A percentile compares a stretch with the other conserved stretches of the same genome.
phyloP scores from a whole-genome alignment of 2,888 invertebrate species.

The Trissolcus brochymenae region DNA sequence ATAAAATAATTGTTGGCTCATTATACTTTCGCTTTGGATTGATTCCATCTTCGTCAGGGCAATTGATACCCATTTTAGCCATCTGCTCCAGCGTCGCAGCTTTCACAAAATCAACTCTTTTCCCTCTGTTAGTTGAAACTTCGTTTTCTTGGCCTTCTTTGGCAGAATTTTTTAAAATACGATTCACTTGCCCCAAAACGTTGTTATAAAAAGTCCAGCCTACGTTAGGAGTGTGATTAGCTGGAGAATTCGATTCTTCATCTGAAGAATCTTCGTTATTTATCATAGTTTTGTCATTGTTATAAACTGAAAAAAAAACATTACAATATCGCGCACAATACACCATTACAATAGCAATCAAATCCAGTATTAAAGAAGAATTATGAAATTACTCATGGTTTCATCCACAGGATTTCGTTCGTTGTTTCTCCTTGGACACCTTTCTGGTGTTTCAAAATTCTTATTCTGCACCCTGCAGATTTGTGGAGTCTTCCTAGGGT shows the following conservation, averaged over 20 bases:
- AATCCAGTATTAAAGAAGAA: no score
- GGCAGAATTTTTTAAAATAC: slow-evolving; percentile 77
- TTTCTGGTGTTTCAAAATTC: background rate
- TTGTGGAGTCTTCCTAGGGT: no score
- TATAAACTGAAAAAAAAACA: no score
- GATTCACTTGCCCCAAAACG: slow-evolving; percentile 81
- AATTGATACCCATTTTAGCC: slow-evolving; percentile 71
- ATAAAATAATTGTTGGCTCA: background rate
- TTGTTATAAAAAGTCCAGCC: slow-evolving; percentile 86
- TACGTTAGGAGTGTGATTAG: slow-evolving; percentile 78
- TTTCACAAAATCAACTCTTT: slow-evolving; percentile 67
- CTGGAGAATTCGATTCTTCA: slow-evolving; percentile 68
- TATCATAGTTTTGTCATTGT: no score
- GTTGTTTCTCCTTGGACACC: no score
- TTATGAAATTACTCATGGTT: no score
- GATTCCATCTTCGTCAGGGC: slow-evolving; percentile 65
- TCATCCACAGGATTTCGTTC: no score
- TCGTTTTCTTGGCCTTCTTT: slow-evolving; percentile 36
- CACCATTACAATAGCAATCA: no score
- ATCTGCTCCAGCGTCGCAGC: slow-evolving; percentile 72
- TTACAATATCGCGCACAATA: no score
- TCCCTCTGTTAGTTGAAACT: slow-evolving; percentile 30
- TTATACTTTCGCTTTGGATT: slow-evolving; percentile 61
- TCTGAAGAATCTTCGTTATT: no score
- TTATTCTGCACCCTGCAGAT: background rate